Evolutionary conservation across 2,797 vertebrate genomes (phyloP), one percentile per base, ranked within the genome.

Genomic region (Decapterus maruadsi): DNA sequence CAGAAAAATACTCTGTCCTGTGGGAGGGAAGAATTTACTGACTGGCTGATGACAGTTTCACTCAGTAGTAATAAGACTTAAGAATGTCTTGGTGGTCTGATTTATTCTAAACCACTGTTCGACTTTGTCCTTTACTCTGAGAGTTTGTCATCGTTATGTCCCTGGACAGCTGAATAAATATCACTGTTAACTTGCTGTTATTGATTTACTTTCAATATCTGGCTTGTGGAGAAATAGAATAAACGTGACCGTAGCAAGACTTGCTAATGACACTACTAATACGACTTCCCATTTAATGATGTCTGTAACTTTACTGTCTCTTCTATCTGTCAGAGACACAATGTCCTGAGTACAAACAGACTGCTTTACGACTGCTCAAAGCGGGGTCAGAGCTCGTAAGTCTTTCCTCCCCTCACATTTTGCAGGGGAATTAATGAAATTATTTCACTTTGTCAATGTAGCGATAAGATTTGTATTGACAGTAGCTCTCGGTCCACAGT

Each of bases 401-500:
- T 79, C 61, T 51, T 68, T 29, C 42, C 26, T 12, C 40, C 38
- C 11, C 11, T 26, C 2, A 43, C 38, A 70, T 80, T 75, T 81
- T 75, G 13, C 73, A 40, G 58, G 38, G 40, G 69, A 81, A 78
- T 75, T 76, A 83, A 88, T 86, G 34, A 55, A 67, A 83, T 89
- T 57, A 90, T 85, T 87, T 82, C 26, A 78, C 81, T 83, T 78
- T 80, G 72, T 87, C 87, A 89, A 62, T 81, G 79, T 73, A 68
- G 75, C 19, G 8, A 79, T 72, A 45, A 55, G 75, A 89, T 90
- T 85, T 84, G 76, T 87, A 89, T 91, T 64, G 90, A 89, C 83
- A 68, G 71, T 29, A 29, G 36, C 64, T 83, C 81, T 88, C 78
- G 51, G 80, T 68, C 70, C 77, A 78, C 53, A 75, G 89, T 36